Percentiles rank a stretch among this genome's conserved stretches.
These are phyloP conservation scores for Aspidoscelis tigris DNA, from an alignment of 2,113 vertebrate genomes.

Conservation along the genomic window DNA sequence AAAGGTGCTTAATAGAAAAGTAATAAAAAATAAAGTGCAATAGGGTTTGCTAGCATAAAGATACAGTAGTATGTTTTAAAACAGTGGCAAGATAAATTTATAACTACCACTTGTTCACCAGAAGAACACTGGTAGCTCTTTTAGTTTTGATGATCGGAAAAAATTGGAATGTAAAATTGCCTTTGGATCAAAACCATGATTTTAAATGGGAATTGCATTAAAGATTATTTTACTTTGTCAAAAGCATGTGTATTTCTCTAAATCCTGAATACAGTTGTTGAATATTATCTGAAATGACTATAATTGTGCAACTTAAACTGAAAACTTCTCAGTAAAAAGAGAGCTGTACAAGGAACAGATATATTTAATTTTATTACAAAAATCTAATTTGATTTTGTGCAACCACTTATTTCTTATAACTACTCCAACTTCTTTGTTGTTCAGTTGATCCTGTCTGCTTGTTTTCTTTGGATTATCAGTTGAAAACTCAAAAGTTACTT, in stretches of 20 bases:
- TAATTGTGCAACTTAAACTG: neutral
- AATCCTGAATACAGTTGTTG: neutral
- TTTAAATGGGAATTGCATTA: slow-evolving; percentile 78
- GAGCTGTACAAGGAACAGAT: neutral
- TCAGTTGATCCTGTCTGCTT: neutral
- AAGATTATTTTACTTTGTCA: slow-evolving; percentile 78
- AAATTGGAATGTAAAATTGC: slow-evolving; percentile 66
- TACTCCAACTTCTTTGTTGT: neutral
- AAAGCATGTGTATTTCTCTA: slow-evolving; percentile 46
- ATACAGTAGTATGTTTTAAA: slow-evolving; percentile 64
- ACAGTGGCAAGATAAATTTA: slow-evolving; percentile 56
- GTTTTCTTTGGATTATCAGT: neutral
- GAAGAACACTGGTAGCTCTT: slow-evolving; percentile 70
- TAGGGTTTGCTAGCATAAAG: slow-evolving; percentile 76
- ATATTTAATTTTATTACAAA: neutral
- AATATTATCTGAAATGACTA: neutral
- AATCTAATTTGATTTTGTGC: neutral
- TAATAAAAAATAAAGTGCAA: slow-evolving; percentile 75
- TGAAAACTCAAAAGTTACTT: too few species aligned
- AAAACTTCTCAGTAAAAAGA: neutral
- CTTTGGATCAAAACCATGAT: slow-evolving; percentile 70
- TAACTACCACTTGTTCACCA: slow-evolving; percentile 76
- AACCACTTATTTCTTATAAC: neutral
- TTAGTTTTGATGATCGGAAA: slow-evolving; percentile 62
- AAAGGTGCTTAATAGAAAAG: slow-evolving; percentile 76